Evolutionary conservation across 2,113 vertebrate genomes (phyloP).

Genomic region (Eptesicus fuscus): DNA sequence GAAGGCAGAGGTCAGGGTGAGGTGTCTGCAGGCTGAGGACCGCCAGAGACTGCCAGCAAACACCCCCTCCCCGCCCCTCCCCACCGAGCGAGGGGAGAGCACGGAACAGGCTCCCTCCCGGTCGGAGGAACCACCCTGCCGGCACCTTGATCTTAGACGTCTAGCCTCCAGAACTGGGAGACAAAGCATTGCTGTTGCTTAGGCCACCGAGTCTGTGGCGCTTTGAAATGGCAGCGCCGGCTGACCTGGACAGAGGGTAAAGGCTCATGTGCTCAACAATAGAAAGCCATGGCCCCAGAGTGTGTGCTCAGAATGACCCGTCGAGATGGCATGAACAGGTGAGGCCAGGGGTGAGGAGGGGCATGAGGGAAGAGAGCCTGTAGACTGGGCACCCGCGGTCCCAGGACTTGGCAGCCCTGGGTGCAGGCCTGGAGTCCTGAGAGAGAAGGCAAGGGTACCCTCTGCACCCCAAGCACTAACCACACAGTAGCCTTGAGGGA

Average conservation of each 20-base stretch:
- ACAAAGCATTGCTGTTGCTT: neutral
- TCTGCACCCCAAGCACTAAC: neutral
- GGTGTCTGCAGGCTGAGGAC: neutral
- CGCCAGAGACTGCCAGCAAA: neutral
- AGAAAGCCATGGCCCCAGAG: neutral
- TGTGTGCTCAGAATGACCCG: neutral
- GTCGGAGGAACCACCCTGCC: neutral
- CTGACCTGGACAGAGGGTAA: neutral
- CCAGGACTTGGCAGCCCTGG: neutral
- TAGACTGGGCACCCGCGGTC: neutral
- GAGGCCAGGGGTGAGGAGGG: neutral
- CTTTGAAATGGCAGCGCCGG: neutral
- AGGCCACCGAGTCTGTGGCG: neutral
- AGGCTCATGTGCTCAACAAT: neutral
- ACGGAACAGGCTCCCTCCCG: neutral
- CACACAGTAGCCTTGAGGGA: rapidly evolving
- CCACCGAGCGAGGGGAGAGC: neutral
- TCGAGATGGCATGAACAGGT: neutral
- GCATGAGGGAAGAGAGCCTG: neutral
- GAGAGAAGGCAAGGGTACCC: neutral
- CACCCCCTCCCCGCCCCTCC: no score
- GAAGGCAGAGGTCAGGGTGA: neutral
- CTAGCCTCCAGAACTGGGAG: neutral
- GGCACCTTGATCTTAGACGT: neutral
- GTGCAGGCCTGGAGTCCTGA: neutral